Evolutionary conservation across 2,113 vertebrate genomes (phyloP), one percentile per base, ranked within the genome.

Genomic region (Cyprinodon variegatus): DNA sequence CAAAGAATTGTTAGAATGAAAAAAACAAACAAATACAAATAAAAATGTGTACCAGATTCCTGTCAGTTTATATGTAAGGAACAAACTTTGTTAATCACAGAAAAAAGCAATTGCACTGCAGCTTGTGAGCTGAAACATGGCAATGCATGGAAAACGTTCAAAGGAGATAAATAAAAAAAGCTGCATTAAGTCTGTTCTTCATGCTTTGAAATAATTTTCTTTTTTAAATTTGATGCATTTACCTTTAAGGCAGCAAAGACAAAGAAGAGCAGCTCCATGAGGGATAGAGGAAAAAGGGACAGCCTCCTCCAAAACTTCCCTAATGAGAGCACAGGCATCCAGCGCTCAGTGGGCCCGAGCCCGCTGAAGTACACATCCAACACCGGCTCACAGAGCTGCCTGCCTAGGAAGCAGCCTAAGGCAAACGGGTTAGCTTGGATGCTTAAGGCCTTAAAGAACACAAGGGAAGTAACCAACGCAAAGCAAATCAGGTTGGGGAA

Each of bases 341-440:
- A 99, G 59, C 98, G 96, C 72, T 99, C 96, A 0, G 93, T 97
- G 64, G 98, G 94, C 8, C 97, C 96, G 68, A 98, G 94, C 70
- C 95, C 95, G 72, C 96, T 97, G 90, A 99, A 99, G 92, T 99
- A 99, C 74, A 98, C 90, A 1, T 99, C 98, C 20, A 99, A 92
- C 65, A 98, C 93, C 0, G 98, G 98, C 88, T 98, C 96, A 72
- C 96, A 96, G 86, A 99, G 93, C 46, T 98, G 92, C 83, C 96
- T 95, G 86, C 96, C 96, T 89, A 99, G 93, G 93, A 95, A 99
- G 94, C 98, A 99, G 0, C 95, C 95, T 90, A 99, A 94, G 71
- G 96, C 97, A 81, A 95, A 94, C 1, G 96, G 96, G 93, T 99
- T 99, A 48, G 95, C 85, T 14, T 94, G 84, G 76, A 96, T 95